Conservation (phyloP, 1,140 invertebrate species). For the Drosophila bifasciata region DNA sequence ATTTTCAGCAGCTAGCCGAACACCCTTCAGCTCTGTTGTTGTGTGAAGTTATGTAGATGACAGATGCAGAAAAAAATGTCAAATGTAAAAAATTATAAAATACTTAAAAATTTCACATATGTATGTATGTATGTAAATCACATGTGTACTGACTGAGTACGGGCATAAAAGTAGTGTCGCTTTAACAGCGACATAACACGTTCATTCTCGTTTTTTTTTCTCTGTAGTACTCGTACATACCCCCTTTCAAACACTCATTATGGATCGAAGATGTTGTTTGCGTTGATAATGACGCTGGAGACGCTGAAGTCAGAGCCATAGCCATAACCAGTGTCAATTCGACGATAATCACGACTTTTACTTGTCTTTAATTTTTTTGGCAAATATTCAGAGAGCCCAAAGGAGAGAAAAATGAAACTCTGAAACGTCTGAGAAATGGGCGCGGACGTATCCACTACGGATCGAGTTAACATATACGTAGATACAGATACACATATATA, state of each 20-base stretch:
- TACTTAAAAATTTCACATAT: no score
- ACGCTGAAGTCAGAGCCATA: conserved; percentile 9
- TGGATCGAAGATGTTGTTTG: conserved; percentile 50
- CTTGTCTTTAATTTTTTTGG: conserved; percentile 83
- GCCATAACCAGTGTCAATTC: conserved; percentile 56
- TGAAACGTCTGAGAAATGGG: conserved; percentile 59
- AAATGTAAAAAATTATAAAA: no score
- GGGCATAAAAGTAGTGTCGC: no score
- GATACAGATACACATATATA: conserved; percentile 4
- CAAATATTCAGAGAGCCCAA: conserved; percentile 56
- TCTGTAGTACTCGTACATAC: conserved; percentile 63
- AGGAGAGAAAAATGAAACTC: conserved; percentile 26
- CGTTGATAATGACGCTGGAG: conserved; percentile 74
- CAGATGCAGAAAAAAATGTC: no score
- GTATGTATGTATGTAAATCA: no score
- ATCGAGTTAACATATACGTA: conserved; percentile 60
- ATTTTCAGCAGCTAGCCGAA: no score
- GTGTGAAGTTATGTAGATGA: no score
- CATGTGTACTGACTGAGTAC: no score
- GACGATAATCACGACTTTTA: conserved; percentile 83
- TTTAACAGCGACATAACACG: no score
- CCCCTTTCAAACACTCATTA: conserved; percentile 56
- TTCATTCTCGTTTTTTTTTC: no score
- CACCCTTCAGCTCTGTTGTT: no score
- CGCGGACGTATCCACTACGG: conserved; percentile 53